These are phyloP conservation scores for Leptogaster cylindrica DNA, from an alignment of 2,888 invertebrate species.

Conservation along the genomic window DNA sequence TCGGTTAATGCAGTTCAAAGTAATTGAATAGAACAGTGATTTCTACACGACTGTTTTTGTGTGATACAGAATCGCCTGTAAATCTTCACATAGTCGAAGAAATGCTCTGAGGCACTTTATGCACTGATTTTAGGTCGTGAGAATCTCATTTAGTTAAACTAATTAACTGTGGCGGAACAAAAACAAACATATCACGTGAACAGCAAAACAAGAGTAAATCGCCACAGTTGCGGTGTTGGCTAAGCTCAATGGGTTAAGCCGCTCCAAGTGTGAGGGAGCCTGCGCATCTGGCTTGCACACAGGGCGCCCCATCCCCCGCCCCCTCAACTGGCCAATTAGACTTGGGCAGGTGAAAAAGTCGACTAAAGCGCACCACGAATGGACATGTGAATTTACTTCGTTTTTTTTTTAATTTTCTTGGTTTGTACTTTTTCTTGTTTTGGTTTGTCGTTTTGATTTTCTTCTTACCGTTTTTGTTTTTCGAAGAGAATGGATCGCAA, in stretches of 20 bases:
- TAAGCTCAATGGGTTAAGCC: not conserved
- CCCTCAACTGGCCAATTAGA: slow-evolving; percentile 11
- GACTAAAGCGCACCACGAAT: slow-evolving; percentile 15
- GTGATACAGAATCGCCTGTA: slow-evolving; percentile 14
- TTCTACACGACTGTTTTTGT: slow-evolving; percentile 31
- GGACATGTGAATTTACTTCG: slow-evolving; percentile 27
- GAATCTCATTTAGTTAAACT: slow-evolving; percentile 38
- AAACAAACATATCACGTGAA: not conserved
- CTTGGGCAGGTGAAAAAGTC: slow-evolving; percentile 11
- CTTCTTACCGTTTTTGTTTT: not conserved
- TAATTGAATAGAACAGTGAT: slow-evolving; percentile 31
- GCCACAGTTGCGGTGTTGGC: not conserved
- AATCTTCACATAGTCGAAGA: not conserved
- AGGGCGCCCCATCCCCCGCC: not conserved
- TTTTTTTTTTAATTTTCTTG: slow-evolving; percentile 16
- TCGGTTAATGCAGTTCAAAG: not conserved
- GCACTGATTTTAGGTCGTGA: slow-evolving; percentile 38
- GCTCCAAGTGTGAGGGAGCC: not conserved
- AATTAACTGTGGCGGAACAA: slow-evolving; percentile 25
- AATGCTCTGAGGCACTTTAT: slow-evolving; percentile 1
- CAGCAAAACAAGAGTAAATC: slow-evolving; percentile 17
- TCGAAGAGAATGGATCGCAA: not conserved
- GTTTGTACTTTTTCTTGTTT: too few relatives aligned
- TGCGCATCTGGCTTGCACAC: slow-evolving; percentile 28
- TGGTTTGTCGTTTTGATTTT: too few relatives aligned